Base-by-base conservation (phyloP, 2,888 invertebrate genomes). In the Synergus japonicus region DNA sequence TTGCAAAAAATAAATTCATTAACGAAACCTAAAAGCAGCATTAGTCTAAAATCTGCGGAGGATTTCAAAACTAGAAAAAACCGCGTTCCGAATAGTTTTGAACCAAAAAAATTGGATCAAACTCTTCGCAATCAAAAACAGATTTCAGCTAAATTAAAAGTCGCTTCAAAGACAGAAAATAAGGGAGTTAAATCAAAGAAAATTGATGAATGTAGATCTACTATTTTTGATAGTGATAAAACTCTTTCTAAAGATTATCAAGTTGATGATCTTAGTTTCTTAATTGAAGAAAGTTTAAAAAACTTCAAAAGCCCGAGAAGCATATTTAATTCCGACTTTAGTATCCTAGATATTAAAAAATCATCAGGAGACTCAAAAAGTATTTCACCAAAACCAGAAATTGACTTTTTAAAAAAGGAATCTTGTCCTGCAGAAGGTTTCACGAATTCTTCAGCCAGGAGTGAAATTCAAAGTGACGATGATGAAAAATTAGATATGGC, bases 221-320 rank as follows among this genome's bases (percentile, higher is more conserved):
- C 81, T 22, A 84, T 78, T 46, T 60, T 82, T 15, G 81, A 13
- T 5, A 81, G 76, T 2, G 81, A 64, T 8, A 43, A 80, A 3
- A 46, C 13, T 0, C 41, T 82, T 0, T 13, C 76, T 1, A 18
- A 77, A 1, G 79, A 81, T 29, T 22, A 29, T 63, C 29, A 63
- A 2, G 18, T 86, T 15, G 81, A 84, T 8, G 83, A 86, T 41
- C 37, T 73, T 0, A 41, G 37, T 73, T 73, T n/a, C 15, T 18
- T 86, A 22, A 85, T 86, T 5, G 83, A 87, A 49, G 83, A 84
- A 3, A 86, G 83, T 29, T 66, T 85, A 9, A 83, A 83, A 12
- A 87, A 84, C 4, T 82, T 83, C 13, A 83, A 81, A 4, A 84
- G 82, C 49, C 82, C 85, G 0, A 81, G 82, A 22, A 83, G 79